Evolutionary conservation across 2,113 vertebrate species (phyloP), one percentile per base, ranked within the genome.

Genomic region (Macquaria ambigua): DNA sequence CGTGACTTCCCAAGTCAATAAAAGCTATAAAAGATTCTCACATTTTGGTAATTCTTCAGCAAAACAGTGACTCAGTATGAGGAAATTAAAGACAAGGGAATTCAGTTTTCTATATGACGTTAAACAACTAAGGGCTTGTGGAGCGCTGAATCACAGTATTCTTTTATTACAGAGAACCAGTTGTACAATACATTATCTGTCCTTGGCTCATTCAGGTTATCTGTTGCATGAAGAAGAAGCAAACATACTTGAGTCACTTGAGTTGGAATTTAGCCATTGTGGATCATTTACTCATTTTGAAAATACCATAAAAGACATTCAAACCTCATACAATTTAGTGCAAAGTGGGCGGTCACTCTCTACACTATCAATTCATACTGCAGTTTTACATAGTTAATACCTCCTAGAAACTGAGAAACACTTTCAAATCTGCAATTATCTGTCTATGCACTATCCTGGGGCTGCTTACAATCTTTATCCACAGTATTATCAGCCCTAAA

Each of bases 11-110:
- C 14, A 34, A 39, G 31, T 37, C 0, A 66, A 59, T 58, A 55
- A 61, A 25, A 50, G 15, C 50, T 21, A 21, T 12, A 74, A 77
- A 59, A 53, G 1, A 12, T 48, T 72, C 75, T 39, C 6, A 66
- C 25, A 66, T 41, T 55, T 11, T 37, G 20, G 15, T 53, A 0
- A 59, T 46, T 78, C 34, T 71, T 77, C 5, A 18, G 10, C 46
- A 59, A 46, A 71, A 58, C 0, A 46, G 28, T 70, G 77, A 74
- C 52, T 53, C n/a, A 41, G 53, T 63, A 8, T 21, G 5, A 69
- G 50, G 37, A 74, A n/a, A 81, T 82, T 6, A 70, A 73, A 85
- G 50, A 58, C 5, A 55, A 34, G 16, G 28, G 55, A 37, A 70
- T 48, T 61, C 8, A 74, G 28, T 64, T 75, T 64, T 70, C 53